phyloP scores from a whole-genome alignment of 2,888 invertebrate genomes.

The Apantesis nais region DNA sequence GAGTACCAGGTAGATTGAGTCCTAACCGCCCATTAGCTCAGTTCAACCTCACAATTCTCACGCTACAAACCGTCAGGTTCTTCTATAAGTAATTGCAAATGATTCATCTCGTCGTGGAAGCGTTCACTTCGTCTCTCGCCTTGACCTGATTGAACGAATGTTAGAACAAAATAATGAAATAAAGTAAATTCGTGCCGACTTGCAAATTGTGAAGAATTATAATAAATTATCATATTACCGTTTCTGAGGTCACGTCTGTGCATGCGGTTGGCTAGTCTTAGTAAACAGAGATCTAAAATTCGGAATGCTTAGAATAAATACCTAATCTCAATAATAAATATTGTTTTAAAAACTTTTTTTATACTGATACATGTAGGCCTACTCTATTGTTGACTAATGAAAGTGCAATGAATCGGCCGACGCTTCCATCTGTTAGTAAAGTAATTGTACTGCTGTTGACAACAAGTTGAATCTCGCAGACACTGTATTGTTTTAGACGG shows the following conservation, averaged over 20 bases:
- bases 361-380: no score
- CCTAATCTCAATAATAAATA: no score
- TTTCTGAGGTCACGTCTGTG: conserved; percentile 9
- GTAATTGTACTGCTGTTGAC: no score
- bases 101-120: conserved; percentile 19
- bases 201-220: conserved; percentile 30
- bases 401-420: background rate
- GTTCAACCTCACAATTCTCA: conserved; percentile 8
- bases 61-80: conserved; percentile 4
- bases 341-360: no score
- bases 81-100: conserved; percentile 38
- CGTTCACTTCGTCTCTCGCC: conserved; percentile 39
- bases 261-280: background rate
- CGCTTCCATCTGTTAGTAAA: no score
- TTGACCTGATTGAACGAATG: conserved; percentile 47
- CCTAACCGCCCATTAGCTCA: background rate
- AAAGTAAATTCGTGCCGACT: conserved; percentile 54
- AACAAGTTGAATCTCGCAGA: no score
- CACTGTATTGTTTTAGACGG: no score
- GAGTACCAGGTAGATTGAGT: background rate
- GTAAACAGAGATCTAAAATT: background rate
- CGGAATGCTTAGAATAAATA: background rate
- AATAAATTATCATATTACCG: conserved; percentile 27
- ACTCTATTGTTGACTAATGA: background rate
- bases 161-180: conserved; percentile 52